Evolutionary conservation across 2,113 vertebrate species (phyloP).

Genomic region (Planiliza haematocheilus): DNA sequence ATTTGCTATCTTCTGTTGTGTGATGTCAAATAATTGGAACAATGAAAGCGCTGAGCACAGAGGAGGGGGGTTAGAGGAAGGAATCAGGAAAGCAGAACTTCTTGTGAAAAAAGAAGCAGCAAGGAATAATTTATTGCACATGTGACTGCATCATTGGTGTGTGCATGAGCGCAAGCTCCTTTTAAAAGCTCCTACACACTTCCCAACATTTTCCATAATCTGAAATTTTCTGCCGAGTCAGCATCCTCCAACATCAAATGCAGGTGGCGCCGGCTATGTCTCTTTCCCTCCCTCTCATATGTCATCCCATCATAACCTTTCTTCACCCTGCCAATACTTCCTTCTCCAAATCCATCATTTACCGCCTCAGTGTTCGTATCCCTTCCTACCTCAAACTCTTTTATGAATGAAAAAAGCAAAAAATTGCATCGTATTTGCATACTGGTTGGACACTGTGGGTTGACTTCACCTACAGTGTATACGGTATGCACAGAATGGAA

Average conservation of each 20-base stretch:
- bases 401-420: conserved; percentile 12
- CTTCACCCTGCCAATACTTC: conserved; percentile 10
- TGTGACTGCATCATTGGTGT: conserved; percentile 5
- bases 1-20: conserved; percentile 12
- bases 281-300: conserved; percentile 44
- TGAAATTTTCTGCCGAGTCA: conserved; percentile 47
- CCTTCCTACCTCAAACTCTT: conserved; percentile 7
- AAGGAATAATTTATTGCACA: conserved; percentile 27
- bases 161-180: conserved; percentile 11
- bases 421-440: background rate
- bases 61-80: conserved; percentile 6
- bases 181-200: conserved; percentile 27
- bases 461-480: too few relatives aligned
- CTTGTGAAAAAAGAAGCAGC: background rate
- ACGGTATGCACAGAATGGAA: too few relatives aligned
- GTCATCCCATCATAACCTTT: conserved; percentile 23
- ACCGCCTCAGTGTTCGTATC: conserved; percentile 24
- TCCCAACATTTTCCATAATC: conserved; percentile 48
- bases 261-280: conserved; percentile 24
- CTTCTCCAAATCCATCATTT: conserved; percentile 29
- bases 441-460: too few relatives aligned
- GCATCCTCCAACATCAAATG: conserved; percentile 54
- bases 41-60: conserved; percentile 24
- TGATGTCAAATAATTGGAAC: conserved; percentile 38
- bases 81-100: conserved; percentile 11